A percentile compares a stretch with the other conserved stretches of the same genome.
phyloP scores from a whole-genome alignment of 2,888 invertebrate genomes.

The Limenitis arthemis region DNA sequence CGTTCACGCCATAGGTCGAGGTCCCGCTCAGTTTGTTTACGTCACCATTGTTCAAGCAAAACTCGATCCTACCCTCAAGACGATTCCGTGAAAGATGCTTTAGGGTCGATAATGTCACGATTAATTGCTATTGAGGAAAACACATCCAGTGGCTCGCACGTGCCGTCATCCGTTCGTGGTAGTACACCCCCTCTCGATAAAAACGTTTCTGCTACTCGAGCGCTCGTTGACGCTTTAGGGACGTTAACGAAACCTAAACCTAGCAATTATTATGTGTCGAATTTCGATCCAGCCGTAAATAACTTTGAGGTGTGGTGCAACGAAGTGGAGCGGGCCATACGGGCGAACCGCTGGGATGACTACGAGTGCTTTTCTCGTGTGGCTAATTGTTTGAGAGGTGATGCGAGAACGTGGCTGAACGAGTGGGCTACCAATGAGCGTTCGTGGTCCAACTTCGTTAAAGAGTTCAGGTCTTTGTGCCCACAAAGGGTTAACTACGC shows the following conservation, averaged over 20 bases:
- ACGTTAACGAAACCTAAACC: neutral
- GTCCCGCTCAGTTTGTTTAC: no score
- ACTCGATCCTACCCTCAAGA: no score
- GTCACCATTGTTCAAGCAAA: no score
- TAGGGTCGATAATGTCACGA: no score
- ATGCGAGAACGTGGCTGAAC: conserved; percentile 24
- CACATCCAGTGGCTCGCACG: no score
- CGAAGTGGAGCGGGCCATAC: conserved; percentile 24
- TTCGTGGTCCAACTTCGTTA: conserved; percentile 26
- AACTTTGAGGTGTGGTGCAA: conserved; percentile 26
- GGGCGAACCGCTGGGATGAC: conserved; percentile 22
- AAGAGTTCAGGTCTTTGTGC: conserved; percentile 27
- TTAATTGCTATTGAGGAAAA: no score
- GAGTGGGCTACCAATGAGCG: conserved; percentile 27
- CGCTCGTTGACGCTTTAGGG: neutral
- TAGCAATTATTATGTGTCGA: conserved; percentile 8
- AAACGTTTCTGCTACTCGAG: no score
- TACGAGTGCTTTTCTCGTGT: conserved; percentile 22
- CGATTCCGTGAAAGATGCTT: no score
- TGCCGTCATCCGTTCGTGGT: no score
- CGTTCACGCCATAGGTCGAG: no score
- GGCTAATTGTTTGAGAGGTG: conserved; percentile 20
- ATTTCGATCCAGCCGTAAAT: conserved; percentile 27
- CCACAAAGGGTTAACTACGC: conserved; percentile 22
- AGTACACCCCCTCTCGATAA: no score